These are phyloP conservation scores for Notiomystis cincta DNA, from an alignment of 2,113 vertebrate genomes.

Conservation along the genomic window DNA sequence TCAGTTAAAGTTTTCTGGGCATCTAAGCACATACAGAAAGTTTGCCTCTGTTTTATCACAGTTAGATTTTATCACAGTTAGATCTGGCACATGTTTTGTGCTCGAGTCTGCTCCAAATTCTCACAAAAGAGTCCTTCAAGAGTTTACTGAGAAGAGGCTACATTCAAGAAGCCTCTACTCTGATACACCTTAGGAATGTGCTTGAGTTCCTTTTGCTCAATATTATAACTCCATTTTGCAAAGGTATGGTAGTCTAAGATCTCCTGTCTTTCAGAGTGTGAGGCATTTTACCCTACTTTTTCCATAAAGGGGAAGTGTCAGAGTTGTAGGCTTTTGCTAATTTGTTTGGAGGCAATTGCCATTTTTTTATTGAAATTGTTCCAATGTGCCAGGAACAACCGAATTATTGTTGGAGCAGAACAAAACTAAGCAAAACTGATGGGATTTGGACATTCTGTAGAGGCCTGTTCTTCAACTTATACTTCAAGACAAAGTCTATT, in stretches of 20 bases:
- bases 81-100: accelerated
- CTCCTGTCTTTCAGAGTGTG: neutral
- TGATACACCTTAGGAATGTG: no score
- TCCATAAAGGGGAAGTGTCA: neutral
- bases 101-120: neutral
- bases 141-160: neutral
- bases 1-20: neutral
- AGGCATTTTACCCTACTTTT: neutral
- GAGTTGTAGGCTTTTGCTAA: neutral
- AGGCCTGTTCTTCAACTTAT: neutral
- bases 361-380: neutral
- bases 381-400: neutral
- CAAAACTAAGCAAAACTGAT: neutral
- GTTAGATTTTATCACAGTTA: no score
- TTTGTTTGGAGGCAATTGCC: neutral
- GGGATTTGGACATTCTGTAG: neutral
- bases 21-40: neutral
- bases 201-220: neutral
- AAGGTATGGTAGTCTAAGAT: neutral
- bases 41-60: neutral
- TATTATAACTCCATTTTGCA: neutral
- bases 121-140: neutral
- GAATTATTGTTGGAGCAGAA: neutral
- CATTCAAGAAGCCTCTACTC: neutral
- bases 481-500: neutral